Evolutionary conservation across 92 coral and sea anemone species (phyloP).

Genomic region (Scolanthus callimorphus): DNA sequence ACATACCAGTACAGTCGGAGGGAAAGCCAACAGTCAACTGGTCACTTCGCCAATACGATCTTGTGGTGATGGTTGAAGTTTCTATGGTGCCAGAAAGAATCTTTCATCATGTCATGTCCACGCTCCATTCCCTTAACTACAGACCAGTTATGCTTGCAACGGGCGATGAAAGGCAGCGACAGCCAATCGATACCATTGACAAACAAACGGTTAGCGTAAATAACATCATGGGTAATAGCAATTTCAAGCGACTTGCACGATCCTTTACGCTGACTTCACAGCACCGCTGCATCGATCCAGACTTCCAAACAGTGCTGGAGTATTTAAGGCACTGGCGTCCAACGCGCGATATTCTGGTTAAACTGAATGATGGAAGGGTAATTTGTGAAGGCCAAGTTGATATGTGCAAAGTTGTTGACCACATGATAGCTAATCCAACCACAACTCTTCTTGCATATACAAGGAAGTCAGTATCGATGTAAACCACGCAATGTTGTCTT

Average conservation of each 20-base stretch:
- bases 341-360: not conserved
- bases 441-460: no score
- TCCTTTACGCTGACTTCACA: not conserved
- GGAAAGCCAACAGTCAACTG: slow-evolving; percentile 13
- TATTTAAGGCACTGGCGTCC: not conserved
- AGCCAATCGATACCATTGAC: not conserved
- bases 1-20: not conserved
- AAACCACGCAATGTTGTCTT: not conserved
- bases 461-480: no score
- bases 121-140: not conserved
- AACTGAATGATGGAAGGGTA: not conserved
- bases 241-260: not conserved
- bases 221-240: not conserved
- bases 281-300: not conserved
- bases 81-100: slow-evolving; percentile 22
- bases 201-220: not conserved
- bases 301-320: not conserved
- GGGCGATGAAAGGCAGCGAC: not conserved
- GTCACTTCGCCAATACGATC: slow-evolving; percentile 18
- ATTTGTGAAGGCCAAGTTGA: not conserved
- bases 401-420: no score
- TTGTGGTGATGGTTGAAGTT: slow-evolving; percentile 31
- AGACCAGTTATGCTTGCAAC: not conserved
- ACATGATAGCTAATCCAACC: no score
- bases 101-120: not conserved